A percentile compares a stretch with the other conserved stretches of the same genome.
These are phyloP conservation scores for Dendrolimus kikuchii DNA, from an alignment of 1,140 invertebrate species.

Conservation along the genomic window DNA sequence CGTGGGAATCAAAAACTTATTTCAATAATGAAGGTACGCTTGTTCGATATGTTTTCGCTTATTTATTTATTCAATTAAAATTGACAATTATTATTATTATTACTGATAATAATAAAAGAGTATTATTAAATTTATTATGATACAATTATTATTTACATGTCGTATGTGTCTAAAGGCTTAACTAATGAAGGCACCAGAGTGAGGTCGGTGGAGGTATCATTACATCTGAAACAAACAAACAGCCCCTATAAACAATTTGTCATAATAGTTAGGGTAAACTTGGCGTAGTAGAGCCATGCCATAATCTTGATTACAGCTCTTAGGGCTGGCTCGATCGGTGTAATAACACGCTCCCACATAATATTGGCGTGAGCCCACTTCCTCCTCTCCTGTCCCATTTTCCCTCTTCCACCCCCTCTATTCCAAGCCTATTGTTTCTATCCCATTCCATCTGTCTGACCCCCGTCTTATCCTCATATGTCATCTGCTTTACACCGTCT, in stretches of 20 bases:
- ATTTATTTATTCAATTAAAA: constrained; percentile 29
- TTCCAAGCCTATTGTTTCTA: too few species aligned
- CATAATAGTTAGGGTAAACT: background rate
- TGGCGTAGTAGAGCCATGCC: too few species aligned
- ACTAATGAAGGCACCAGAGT: constrained; percentile 66
- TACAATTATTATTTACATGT: constrained; percentile 62
- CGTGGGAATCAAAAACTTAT: constrained; percentile 18
- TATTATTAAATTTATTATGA: constrained; percentile 45
- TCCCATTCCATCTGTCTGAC: too few species aligned
- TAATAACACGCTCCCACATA: too few species aligned
- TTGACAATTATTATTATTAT: constrained; percentile 7
- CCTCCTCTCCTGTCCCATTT: too few species aligned
- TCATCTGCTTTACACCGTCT: too few species aligned
- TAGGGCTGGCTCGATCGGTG: too few species aligned
- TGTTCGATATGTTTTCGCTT: constrained; percentile 63
- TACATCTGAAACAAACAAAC: constrained; percentile 42
- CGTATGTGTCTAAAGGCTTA: constrained; percentile 42
- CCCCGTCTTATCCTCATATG: too few species aligned
- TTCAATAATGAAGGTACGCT: constrained; percentile 45
- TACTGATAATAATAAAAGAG: constrained; percentile 18
- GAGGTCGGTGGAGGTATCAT: constrained; percentile 62
- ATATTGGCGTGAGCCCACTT: too few species aligned
- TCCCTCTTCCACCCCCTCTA: too few species aligned
- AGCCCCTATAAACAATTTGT: background rate
- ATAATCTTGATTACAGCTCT: too few species aligned